Evolutionary conservation across 2,888 invertebrate genomes (phyloP), one percentile per base, ranked within the genome.

Genomic region (Tenthredo distinguenda): DNA sequence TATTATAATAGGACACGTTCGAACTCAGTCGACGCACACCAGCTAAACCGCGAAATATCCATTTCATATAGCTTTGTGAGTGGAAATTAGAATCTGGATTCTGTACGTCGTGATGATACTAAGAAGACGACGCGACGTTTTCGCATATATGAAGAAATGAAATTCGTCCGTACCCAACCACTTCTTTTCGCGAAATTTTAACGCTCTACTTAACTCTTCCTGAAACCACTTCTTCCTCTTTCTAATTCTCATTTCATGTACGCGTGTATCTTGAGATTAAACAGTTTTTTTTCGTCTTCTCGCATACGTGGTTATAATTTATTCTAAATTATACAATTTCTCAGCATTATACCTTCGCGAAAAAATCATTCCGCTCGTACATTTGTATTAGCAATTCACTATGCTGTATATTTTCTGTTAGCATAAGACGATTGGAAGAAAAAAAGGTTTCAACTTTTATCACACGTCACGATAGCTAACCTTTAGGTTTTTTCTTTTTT

Each of bases 1-100:
- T 62, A 6, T 50, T 77, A 55, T 77, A 50, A 77, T 34, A 77
- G 47, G 50, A 50, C 34, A 55, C 31, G 77, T 77, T 77, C 55
- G 50, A 55, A 21, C 50, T 26, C 50, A 15, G 50, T 21, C 72
- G 18, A 40, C 31, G 43, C 7, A 74, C 72, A 18, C 43, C 21
- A 43, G 55, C 40, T 31, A 31, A 55, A 47, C 31, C 77, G n/a
- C 50, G 2, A 55, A 55, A 31, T 55, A 77, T 50, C 26, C 18
- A 55, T 21, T 76, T 34, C 50, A 50, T 18, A 74, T 18, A 47
- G 18, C 26, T 43, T 47, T 31, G 71, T 74, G 40, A 43, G 2
- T 77, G 31, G 18, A 34, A 50, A 50, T 77, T 31, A 77, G 18
- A 77, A 9, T 47, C 50, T 4, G 1, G 68, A 10, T 15, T 34